These are phyloP conservation scores for Sphyrna mokarran DNA, from an alignment of 2,113 vertebrate genomes.

Conservation along the genomic window DNA sequence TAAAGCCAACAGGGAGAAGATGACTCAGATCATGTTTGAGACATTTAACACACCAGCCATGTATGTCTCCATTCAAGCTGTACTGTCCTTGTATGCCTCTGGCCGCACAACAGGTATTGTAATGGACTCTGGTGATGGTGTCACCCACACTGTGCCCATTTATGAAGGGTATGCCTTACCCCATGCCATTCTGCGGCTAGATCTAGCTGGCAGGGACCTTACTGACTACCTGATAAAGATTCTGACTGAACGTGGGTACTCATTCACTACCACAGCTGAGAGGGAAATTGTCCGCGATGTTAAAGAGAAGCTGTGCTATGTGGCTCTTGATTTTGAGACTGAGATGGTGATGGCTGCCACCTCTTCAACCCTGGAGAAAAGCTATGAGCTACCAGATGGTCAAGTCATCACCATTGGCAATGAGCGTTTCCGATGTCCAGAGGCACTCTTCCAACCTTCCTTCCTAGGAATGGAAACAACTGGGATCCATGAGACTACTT, in stretches of 20 bases:
- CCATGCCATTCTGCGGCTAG: conserved; percentile 40
- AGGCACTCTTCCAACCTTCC: conserved; percentile 58
- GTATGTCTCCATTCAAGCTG: conserved; percentile 19
- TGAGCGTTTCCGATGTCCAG: conserved; percentile 42
- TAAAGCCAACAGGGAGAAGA: conserved; percentile 26
- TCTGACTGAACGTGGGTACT: conserved; percentile 44
- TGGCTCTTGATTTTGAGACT: conserved; percentile 25
- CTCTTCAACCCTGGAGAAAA: conserved; percentile 41
- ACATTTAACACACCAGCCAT: conserved; percentile 16
- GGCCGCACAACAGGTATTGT: conserved; percentile 22
- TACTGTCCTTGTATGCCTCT: conserved; percentile 15
- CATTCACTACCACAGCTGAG: conserved; percentile 56
- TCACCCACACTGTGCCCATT: conserved; percentile 17
- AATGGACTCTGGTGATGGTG: conserved; percentile 22
- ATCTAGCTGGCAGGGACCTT: conserved; percentile 58
- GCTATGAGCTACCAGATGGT: conserved; percentile 23
- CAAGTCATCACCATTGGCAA: conserved; percentile 32
- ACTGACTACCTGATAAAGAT: conserved; percentile 62
- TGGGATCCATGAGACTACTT: conserved; percentile 52
- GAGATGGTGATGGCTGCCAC: conserved; percentile 54
- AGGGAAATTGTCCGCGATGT: conserved; percentile 51
- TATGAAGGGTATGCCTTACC: conserved; percentile 23
- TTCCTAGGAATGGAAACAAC: conserved; percentile 57
- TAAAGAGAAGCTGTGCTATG: conserved; percentile 6
- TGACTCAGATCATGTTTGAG: conserved; percentile 31